Base-by-base conservation (phyloP, 2,888 invertebrate genomes). In the Eumacrocentrus americanus region DNA sequence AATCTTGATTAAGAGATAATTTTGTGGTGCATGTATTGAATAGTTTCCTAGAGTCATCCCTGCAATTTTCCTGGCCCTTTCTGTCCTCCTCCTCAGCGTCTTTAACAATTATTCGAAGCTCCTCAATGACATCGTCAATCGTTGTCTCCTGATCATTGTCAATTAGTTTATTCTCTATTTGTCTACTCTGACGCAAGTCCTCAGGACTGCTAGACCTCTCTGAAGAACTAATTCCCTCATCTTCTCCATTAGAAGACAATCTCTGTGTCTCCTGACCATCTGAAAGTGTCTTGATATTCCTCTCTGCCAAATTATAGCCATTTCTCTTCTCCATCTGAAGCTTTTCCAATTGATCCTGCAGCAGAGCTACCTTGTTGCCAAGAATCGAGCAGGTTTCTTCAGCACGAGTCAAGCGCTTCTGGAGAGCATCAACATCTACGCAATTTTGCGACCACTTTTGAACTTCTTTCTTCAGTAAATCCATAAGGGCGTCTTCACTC, bases 221-320 rank as follows among this genome's bases (percentile, higher is more conserved):
- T 0, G 92, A 92, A 6, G 92, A 92, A 72, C 92, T 92, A 67
- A 94, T 94, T 4, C 93, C 93, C 83, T 93, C 93, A 74, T 93
- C 93, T 81, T 93, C 92, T 37, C 91, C 90, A 67, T 92, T 91
- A 4, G 91, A 90, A 40, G 89, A 89, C 2, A 77, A 29, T n/a
- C 54, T 47, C 18, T 61, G 56, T 11, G 52, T 53, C 1, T 20
- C 29, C 23, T 52, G 50, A 12, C 55, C 46, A 12, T 55, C 44
- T 20, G 52, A 60, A 1, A 40, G 9, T 35, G 89, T 88, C 2
- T 71, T 67, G 6, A 60, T 11, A 18, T 48, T 61, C 18, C 48
- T 38, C 2, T 64, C 68, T 3, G 70, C 69, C 38, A 62, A 25
- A 42, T 75, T 77, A 25, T 48, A 56, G 20, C 35, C 47, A 66